Evolutionary conservation across 2,113 vertebrate genomes (phyloP).

Genomic region (Agapornis roseicollis): DNA sequence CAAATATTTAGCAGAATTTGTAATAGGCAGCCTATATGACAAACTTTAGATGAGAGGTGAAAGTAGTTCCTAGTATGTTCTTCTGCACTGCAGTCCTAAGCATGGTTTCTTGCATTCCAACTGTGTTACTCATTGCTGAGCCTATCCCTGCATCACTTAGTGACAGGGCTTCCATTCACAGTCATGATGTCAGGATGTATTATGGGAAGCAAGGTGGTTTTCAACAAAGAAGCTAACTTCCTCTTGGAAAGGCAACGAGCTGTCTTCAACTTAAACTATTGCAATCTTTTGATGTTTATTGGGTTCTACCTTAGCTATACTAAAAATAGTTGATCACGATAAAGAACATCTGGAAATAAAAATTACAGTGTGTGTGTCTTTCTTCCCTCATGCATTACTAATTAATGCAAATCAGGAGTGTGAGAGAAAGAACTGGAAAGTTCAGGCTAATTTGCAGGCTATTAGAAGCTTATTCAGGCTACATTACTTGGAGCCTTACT

Average conservation of each 20-base stretch:
- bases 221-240: not conserved
- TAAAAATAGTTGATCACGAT: not conserved
- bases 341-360: not conserved
- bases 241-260: not conserved
- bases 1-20: constrained; percentile 11
- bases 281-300: not conserved
- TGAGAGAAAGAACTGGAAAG: not conserved
- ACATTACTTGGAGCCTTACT: not conserved
- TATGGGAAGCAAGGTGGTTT: not conserved
- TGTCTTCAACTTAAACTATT: not conserved
- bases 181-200: not conserved
- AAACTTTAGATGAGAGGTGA: not conserved
- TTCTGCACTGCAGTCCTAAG: not conserved
- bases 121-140: not conserved
- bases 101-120: constrained; percentile 8
- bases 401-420: not conserved
- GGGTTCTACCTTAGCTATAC: not conserved
- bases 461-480: not conserved
- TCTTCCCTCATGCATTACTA: not conserved
- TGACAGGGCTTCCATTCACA: not conserved
- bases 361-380: not conserved
- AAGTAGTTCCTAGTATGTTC: not conserved
- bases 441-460: not conserved
- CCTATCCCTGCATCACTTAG: not conserved
- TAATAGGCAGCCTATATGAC: not conserved